phyloP scores from a whole-genome alignment of 2,888 invertebrate species.

The Cenopis cana region DNA sequence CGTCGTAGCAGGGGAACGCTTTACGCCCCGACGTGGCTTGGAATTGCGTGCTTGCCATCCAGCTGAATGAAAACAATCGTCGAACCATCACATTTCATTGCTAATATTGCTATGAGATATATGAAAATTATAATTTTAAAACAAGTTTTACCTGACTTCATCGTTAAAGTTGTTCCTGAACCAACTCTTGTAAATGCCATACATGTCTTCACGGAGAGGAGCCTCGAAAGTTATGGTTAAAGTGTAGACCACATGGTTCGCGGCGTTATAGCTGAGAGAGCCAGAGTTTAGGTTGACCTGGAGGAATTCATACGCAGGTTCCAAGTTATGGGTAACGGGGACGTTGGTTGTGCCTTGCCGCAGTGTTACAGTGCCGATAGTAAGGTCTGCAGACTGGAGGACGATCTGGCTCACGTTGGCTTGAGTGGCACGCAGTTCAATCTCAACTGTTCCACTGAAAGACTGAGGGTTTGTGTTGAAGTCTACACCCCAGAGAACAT shows the following conservation, averaged over 20 bases:
- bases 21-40: slow-evolving; percentile 87
- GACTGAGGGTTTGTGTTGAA: slow-evolving; percentile 52
- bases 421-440: slow-evolving; percentile 64
- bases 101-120: neutral
- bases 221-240: slow-evolving; percentile 63
- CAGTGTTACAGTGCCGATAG: slow-evolving; percentile 65
- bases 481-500: slow-evolving; percentile 76
- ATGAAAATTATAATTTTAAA: neutral
- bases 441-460: slow-evolving; percentile 71
- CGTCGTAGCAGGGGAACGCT: slow-evolving; percentile 93
- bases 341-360: slow-evolving; percentile 59
- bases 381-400: slow-evolving; percentile 65
- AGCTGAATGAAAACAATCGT: slow-evolving; percentile 62
- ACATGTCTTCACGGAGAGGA: slow-evolving; percentile 71
- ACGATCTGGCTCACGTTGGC: slow-evolving; percentile 64
- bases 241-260: slow-evolving; percentile 54
- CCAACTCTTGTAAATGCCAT: slow-evolving; percentile 77
- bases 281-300: slow-evolving; percentile 53
- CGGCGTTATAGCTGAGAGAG: slow-evolving; percentile 55
- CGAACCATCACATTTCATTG: neutral
- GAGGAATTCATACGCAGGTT: slow-evolving; percentile 63
- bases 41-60: slow-evolving; percentile 89
- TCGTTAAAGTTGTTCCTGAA: slow-evolving; percentile 59
- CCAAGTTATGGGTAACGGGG: slow-evolving; percentile 45
- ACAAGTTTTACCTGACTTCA: slow-evolving; percentile 56